Conservation (phyloP, 2,888 invertebrate genomes). For the Thereva nobilitata region DNA sequence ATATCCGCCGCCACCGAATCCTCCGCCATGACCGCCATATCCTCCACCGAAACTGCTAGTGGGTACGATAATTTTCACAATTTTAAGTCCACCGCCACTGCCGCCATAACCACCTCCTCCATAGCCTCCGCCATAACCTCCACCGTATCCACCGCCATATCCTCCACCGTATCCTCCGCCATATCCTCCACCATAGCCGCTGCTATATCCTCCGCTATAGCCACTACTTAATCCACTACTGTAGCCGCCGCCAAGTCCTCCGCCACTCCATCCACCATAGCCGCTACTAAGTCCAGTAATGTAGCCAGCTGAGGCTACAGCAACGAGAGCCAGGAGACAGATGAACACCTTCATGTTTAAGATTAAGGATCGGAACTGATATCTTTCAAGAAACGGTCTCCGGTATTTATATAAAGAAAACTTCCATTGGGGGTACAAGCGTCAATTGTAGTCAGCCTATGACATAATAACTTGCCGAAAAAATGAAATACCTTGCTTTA, state of each 20-base stretch:
- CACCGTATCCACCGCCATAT: not conserved
- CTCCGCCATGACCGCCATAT: slow-evolving; percentile 22
- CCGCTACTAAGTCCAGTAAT: not conserved
- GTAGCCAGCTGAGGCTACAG: slow-evolving; percentile 2
- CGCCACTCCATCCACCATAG: not conserved
- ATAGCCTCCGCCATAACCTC: not conserved
- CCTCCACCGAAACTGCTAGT: slow-evolving; percentile 18
- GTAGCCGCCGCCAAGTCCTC: not conserved
- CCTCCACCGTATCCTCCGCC: not conserved
- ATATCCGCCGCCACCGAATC: not conserved
- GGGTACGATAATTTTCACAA: slow-evolving; percentile 9
- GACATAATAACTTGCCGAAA: slow-evolving; percentile 16
- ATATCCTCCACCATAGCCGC: slow-evolving; percentile 1
- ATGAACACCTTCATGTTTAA: not conserved
- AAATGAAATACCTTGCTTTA: slow-evolving; percentile 15
- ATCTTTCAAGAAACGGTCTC: slow-evolving; percentile 6
- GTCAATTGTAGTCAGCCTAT: slow-evolving; percentile 10
- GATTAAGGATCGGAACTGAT: slow-evolving; percentile 26
- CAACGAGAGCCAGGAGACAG: slow-evolving; percentile 7
- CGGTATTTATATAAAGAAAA: slow-evolving; percentile 23
- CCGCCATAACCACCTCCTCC: slow-evolving; percentile 14
- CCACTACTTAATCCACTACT: not conserved
- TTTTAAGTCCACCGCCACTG: not conserved
- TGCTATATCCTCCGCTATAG: not conserved
- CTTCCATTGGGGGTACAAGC: slow-evolving; percentile 5